These are phyloP conservation scores for Melanotaenia nigrans DNA, from an alignment of 2,797 vertebrate species.

Conservation along the genomic window DNA sequence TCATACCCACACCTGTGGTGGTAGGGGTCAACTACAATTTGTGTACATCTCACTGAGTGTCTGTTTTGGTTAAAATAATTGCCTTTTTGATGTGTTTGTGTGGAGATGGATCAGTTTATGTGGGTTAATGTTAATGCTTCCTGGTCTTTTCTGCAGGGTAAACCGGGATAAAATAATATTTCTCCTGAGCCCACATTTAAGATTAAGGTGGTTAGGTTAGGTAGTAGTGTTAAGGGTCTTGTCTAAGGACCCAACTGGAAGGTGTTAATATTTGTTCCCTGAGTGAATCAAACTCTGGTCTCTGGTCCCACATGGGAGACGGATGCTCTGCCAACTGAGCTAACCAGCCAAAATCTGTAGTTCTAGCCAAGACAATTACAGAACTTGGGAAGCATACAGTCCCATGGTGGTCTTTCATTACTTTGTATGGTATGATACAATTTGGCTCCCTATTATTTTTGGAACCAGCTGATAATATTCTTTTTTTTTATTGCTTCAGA, in stretches of 20 bases:
- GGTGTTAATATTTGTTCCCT: too few species aligned
- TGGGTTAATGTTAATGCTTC: background rate
- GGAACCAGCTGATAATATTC: background rate
- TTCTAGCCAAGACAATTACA: background rate
- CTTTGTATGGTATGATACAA: background rate
- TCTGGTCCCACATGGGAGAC: too few species aligned
- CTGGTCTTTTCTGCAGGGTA: background rate
- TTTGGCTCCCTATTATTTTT: too few species aligned
- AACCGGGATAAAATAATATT: background rate
- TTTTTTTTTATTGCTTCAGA: background rate
- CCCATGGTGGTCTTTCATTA: background rate
- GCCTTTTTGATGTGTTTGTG: background rate
- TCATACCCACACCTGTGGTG: slow-evolving; percentile 38
- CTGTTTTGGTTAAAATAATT: background rate
- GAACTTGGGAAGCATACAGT: background rate
- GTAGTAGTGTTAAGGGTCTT: too few species aligned
- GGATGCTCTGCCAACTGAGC: too few species aligned
- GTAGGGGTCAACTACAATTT: slow-evolving; percentile 41
- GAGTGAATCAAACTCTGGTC: too few species aligned
- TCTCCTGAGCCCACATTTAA: background rate
- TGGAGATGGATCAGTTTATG: background rate
- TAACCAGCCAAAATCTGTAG: background rate
- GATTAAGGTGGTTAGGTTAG: too few species aligned
- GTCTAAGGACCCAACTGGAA: too few species aligned
- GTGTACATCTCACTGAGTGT: slow-evolving; percentile 11